Percentiles rank a stretch among this genome's conserved stretches.
phyloP scores from a whole-genome alignment of 2,888 invertebrate genomes.

The Pandemis corylana region DNA sequence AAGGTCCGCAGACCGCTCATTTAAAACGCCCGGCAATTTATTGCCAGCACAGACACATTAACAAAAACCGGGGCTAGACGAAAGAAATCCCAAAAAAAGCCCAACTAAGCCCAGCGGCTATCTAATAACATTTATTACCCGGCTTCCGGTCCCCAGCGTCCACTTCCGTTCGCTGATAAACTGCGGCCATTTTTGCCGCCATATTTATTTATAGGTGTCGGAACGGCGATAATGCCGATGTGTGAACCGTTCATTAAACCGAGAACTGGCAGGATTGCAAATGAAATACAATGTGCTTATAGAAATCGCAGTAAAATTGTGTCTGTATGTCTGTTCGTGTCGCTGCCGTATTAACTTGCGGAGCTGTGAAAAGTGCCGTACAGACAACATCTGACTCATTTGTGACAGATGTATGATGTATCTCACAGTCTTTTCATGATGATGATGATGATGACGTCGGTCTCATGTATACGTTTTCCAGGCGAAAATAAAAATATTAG shows the following conservation, averaged over 20 bases:
- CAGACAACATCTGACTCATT: too few relatives aligned
- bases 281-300: conserved; percentile 42
- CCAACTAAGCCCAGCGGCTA: conserved; percentile 83
- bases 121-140: conserved; percentile 85
- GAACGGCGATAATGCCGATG: conserved; percentile 76
- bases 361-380: too few relatives aligned
- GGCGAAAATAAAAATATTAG: too few relatives aligned
- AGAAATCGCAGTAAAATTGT: too few relatives aligned
- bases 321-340: too few relatives aligned
- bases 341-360: too few relatives aligned
- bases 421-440: too few relatives aligned
- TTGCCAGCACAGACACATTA: conserved; percentile 81
- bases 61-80: conserved; percentile 74
- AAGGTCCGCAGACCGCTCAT: conserved; percentile 53
- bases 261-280: conserved; percentile 50
- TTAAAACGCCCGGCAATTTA: conserved; percentile 76
- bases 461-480: too few relatives aligned
- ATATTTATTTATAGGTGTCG: conserved; percentile 84
- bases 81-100: conserved; percentile 78
- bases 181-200: conserved; percentile 83
- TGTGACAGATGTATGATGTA: too few relatives aligned
- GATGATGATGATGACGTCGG: too few relatives aligned
- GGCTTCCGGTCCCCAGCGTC: conserved; percentile 80
- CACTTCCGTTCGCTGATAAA: conserved; percentile 84
- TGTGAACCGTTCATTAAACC: conserved; percentile 69